Evolutionary conservation across 35 echinoderm and acorn worm species (phyloP).

Genomic region (Ophiothrix spiculata): DNA sequence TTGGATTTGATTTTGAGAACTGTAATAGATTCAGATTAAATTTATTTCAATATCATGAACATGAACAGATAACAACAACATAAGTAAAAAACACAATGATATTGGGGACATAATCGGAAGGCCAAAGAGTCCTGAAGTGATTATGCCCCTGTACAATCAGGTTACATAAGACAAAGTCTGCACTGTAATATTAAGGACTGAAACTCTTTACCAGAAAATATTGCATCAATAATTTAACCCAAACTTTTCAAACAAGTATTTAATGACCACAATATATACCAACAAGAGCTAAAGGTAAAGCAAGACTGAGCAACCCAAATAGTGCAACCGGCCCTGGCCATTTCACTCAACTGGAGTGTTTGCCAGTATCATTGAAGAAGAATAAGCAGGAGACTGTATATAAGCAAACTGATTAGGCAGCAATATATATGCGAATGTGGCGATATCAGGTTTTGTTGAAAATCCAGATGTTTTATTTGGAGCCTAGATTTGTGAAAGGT

Average conservation of each 20-base stretch:
- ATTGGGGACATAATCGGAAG: no score
- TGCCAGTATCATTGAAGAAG: no score
- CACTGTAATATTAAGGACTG: not conserved
- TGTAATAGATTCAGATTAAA: not conserved
- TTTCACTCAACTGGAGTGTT: no score
- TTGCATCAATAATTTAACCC: not conserved
- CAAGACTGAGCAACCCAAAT: no score
- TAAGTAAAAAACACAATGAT: no score
- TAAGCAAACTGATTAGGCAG: constrained; percentile 25
- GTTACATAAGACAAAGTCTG: not conserved
- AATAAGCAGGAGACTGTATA: no score
- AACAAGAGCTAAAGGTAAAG: not conserved
- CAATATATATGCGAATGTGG: constrained; percentile 41
- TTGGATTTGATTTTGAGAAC: not conserved
- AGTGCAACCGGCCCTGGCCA: no score
- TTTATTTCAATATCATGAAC: no score
- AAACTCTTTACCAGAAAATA: not conserved
- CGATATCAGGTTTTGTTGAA: constrained; percentile 38
- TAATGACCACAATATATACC: not conserved
- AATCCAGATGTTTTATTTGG: constrained; percentile 22
- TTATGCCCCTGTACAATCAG: no score
- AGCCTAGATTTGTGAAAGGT: constrained; percentile 22
- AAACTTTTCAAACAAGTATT: not conserved
- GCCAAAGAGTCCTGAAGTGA: no score
- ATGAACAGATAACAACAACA: no score